phyloP scores from a whole-genome alignment of 2,797 vertebrate species.

The Diglossa cyanea region DNA sequence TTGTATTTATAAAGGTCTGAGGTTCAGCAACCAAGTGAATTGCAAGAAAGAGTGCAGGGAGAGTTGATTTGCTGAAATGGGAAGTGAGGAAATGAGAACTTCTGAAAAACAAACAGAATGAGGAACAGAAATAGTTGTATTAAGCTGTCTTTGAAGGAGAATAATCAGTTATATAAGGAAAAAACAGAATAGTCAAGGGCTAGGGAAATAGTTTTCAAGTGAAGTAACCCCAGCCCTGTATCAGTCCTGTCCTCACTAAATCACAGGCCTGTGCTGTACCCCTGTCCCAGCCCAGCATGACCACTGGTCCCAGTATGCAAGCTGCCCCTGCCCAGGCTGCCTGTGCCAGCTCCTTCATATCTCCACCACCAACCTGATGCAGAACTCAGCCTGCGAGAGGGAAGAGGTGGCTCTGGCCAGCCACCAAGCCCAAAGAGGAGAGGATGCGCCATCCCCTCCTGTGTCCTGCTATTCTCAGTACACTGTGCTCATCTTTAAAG shows the following conservation, averaged over 20 bases:
- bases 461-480: not conserved
- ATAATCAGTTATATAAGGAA: not conserved
- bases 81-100: slow-evolving; percentile 38
- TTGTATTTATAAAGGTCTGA: not conserved
- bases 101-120: slow-evolving; percentile 38
- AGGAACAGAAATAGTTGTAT: slow-evolving; percentile 53
- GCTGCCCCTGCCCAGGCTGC: not conserved
- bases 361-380: not conserved
- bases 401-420: not conserved
- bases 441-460: not conserved
- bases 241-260: not conserved
- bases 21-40: not conserved
- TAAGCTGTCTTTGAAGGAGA: not conserved
- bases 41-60: not conserved
- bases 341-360: not conserved
- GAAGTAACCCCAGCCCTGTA: not conserved
- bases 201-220: not conserved
- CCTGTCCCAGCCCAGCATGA: not conserved
- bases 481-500: not conserved
- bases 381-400: not conserved
- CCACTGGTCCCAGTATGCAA: not conserved
- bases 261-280: not conserved
- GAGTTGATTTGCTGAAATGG: not conserved
- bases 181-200: not conserved
- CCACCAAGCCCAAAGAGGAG: not conserved